phyloP scores from a whole-genome alignment of 2,888 invertebrate genomes.

The Parnassius glacialis region DNA sequence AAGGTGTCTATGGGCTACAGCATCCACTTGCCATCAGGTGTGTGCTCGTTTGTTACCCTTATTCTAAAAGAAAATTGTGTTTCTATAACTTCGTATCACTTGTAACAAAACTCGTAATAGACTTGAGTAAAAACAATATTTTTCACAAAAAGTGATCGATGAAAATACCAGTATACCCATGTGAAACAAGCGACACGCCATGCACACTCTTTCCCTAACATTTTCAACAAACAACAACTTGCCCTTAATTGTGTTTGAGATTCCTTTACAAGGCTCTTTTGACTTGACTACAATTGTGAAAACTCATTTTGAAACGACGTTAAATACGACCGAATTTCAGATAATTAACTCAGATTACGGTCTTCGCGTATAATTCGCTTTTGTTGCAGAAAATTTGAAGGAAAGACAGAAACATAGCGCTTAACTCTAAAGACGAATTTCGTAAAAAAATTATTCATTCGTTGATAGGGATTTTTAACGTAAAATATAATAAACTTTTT shows the following conservation, averaged over 20 bases:
- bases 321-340: slow-evolving; percentile 73
- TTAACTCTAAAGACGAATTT: slow-evolving; percentile 21
- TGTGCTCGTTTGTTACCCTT: no score
- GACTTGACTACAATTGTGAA: slow-evolving; percentile 69
- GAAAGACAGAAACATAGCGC: slow-evolving; percentile 38
- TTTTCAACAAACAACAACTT: slow-evolving; percentile 69
- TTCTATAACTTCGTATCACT: not conserved
- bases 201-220: slow-evolving; percentile 63
- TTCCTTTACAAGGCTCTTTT: slow-evolving; percentile 73
- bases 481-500: no score
- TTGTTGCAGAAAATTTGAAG: slow-evolving; percentile 57
- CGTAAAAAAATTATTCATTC: not conserved
- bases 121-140: no score
- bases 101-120: no score
- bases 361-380: slow-evolving; percentile 62
- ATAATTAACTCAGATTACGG: slow-evolving; percentile 77
- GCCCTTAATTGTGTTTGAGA: slow-evolving; percentile 73
- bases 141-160: not conserved
- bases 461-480: no score
- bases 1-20: no score
- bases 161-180: slow-evolving; percentile 24
- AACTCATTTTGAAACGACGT: slow-evolving; percentile 70
- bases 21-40: no score
- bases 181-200: slow-evolving; percentile 40
- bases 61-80: not conserved